These are phyloP conservation scores for Stegana nigrithorax DNA, from an alignment of 2,888 invertebrate genomes.

Conservation along the genomic window DNA sequence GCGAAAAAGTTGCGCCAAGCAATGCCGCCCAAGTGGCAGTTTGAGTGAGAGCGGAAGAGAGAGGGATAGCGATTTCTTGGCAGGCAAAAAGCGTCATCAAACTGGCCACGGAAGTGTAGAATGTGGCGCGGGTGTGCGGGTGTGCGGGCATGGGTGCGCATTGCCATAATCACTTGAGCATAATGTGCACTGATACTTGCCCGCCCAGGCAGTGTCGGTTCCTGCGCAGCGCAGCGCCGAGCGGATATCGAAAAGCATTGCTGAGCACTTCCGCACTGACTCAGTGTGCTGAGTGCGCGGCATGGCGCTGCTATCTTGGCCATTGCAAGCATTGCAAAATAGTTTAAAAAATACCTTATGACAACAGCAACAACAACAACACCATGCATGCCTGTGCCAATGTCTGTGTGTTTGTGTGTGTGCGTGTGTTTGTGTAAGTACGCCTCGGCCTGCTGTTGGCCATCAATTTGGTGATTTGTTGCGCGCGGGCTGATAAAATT, in stretches of 20 bases:
- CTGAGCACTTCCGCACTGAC: slow-evolving; percentile 49
- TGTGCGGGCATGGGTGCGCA: too few relatives aligned
- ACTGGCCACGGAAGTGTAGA: too few relatives aligned
- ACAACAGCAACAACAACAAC: slow-evolving; percentile 57
- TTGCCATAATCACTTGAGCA: slow-evolving; percentile 58
- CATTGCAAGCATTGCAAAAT: slow-evolving; percentile 21
- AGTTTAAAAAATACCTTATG: slow-evolving; percentile 52
- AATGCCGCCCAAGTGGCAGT: too few relatives aligned
- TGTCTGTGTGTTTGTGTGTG: slow-evolving; percentile 54
- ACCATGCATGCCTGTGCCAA: neutral
- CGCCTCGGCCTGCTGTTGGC: slow-evolving; percentile 33
- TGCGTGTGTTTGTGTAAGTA: too few relatives aligned
- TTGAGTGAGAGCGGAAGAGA: neutral
- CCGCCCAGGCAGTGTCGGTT: neutral
- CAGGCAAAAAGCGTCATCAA: too few relatives aligned
- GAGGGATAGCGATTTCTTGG: too few relatives aligned
- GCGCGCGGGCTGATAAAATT: slow-evolving; percentile 28
- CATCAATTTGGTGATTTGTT: slow-evolving; percentile 60
- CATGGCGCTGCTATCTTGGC: slow-evolving; percentile 11
- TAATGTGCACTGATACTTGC: slow-evolving; percentile 33
- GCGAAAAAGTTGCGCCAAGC: slow-evolving; percentile 45
- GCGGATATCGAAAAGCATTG: slow-evolving; percentile 63
- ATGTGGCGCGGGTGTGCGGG: too few relatives aligned
- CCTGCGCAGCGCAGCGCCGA: slow-evolving; percentile 27
- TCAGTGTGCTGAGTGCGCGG: too few relatives aligned